Base-by-base conservation (phyloP, 2,113 vertebrate species). In the Tichodroma muraria region DNA sequence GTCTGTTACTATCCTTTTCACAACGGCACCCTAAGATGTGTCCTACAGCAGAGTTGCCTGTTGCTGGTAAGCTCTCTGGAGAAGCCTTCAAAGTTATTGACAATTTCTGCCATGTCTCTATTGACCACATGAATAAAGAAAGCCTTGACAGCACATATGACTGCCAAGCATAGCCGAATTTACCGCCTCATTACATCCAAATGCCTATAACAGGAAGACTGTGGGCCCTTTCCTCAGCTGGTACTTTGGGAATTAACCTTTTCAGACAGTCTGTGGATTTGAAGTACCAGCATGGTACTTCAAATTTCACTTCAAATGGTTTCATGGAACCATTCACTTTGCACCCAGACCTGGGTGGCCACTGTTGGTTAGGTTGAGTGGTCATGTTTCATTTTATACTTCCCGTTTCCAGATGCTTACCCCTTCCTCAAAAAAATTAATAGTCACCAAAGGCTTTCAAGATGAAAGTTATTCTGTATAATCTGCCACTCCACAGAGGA, bases 31-130 rank as follows among this genome's bases (percentile, higher is more conserved):
- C 30, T 31, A 21, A 59, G 13, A 14, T 8, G 57, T 7, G 9
- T 27, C 91, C 93, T 89, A 98, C 97, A 98, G 98, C 98, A 96
- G 97, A 98, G 98, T 35, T 99, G 98, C 11, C 98, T 91, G 9
- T 98, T 96, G 19, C 98, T 98, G 27, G 96, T 97, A 66, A 99
- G 96, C 42, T 97, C 96, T 80, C 98, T 97, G 86, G 98, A 98
- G 97, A 99, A 98, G 35, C 95, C 96, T 88, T 98, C 95, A 76
- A 99, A 99, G 89, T 98, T 96, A 21, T 80, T 85, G 31, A 98
- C 97, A 53, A 98, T 98, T 80, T 98, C 98, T 77, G 95, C 77
- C 45, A 97, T 84, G 61, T 95, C 90, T 95, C 90, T 98, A 24
- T 97, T 97, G 38, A 98, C 92, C 61, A 98, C 77, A 14, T 97